Evolutionary conservation across 92 coral and sea anemone species (phyloP).

Genomic region (Montipora capitata): DNA sequence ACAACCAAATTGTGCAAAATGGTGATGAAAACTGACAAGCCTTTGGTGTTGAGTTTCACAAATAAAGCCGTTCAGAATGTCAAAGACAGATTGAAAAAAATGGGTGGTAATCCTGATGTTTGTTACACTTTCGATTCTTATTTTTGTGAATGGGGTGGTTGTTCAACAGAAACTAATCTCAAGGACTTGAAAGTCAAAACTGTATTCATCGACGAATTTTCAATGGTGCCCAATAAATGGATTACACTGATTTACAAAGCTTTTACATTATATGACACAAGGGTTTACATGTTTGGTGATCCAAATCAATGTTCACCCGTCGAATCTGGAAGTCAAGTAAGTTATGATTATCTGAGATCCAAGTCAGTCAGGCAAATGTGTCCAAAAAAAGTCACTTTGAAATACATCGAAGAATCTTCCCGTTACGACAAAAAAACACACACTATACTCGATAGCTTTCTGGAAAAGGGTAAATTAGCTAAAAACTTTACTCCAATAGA

Average conservation of each 20-base stretch:
- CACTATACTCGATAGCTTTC: constrained; percentile 1
- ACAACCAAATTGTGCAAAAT: background rate
- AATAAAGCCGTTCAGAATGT: background rate
- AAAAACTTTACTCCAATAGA: background rate
- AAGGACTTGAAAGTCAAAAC: too few relatives aligned
- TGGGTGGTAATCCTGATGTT: background rate
- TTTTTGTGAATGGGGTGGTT: too few relatives aligned
- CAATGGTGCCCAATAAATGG: too few relatives aligned
- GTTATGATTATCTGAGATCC: too few relatives aligned
- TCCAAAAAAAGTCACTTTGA: constrained; percentile 30
- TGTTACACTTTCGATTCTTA: background rate
- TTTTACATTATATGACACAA: too few relatives aligned
- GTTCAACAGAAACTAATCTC: background rate
- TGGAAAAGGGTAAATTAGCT: constrained; percentile 26
- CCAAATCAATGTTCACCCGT: constrained; percentile 25
- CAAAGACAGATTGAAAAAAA: background rate
- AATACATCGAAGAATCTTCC: constrained; percentile 16
- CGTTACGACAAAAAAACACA: constrained; percentile 7
- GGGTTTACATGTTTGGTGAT: too few relatives aligned
- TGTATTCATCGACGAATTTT: too few relatives aligned
- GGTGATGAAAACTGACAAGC: background rate
- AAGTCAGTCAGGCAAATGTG: constrained; percentile 42
- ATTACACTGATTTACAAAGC: too few relatives aligned
- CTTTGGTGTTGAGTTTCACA: constrained; percentile 4
- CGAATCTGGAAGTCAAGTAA: constrained; percentile 10